Percentiles rank a stretch among this genome's conserved stretches.
These are phyloP conservation scores for Temnothorax unifasciatus DNA, from an alignment of 2,888 invertebrate genomes.

Conservation along the genomic window DNA sequence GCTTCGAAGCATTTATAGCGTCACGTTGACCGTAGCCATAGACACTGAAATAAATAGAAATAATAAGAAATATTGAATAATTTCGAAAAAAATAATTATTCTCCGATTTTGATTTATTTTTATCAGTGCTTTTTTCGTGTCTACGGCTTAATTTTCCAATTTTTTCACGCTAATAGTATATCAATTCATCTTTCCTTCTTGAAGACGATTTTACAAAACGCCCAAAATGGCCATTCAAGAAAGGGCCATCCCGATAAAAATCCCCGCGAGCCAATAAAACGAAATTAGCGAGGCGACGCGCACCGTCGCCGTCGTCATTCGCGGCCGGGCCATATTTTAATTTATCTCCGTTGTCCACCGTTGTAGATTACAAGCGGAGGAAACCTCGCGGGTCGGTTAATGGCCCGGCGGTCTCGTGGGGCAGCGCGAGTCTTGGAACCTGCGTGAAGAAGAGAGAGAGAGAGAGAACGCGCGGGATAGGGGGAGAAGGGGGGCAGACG, in stretches of 20 bases:
- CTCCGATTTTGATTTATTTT: background rate
- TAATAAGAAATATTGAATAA: background rate
- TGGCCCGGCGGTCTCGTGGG: conserved; percentile 64
- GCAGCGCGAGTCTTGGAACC: conserved; percentile 32
- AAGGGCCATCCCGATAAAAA: conserved; percentile 40
- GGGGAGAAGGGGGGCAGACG: conserved; percentile 54
- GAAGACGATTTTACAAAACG: conserved; percentile 25
- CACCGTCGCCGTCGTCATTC: conserved; percentile 48
- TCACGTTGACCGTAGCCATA: too few species aligned
- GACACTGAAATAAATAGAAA: background rate
- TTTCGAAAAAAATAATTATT: background rate
- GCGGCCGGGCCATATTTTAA: conserved; percentile 61
- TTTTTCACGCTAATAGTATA: background rate
- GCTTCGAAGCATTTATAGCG: too few species aligned
- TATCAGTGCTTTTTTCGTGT: background rate
- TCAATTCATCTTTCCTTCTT: conserved; percentile 11
- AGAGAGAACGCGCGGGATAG: background rate
- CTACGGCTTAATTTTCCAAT: background rate
- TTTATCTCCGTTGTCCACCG: conserved; percentile 68
- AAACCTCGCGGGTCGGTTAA: conserved; percentile 73
- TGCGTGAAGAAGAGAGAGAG: background rate
- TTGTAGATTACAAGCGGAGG: conserved; percentile 72
- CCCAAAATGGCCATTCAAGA: conserved; percentile 17
- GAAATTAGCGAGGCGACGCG: conserved; percentile 52
- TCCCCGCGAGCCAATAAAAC: conserved; percentile 50